Evolutionary conservation across 2,888 invertebrate genomes (phyloP).

Genomic region (Balanococcus diminutus): DNA sequence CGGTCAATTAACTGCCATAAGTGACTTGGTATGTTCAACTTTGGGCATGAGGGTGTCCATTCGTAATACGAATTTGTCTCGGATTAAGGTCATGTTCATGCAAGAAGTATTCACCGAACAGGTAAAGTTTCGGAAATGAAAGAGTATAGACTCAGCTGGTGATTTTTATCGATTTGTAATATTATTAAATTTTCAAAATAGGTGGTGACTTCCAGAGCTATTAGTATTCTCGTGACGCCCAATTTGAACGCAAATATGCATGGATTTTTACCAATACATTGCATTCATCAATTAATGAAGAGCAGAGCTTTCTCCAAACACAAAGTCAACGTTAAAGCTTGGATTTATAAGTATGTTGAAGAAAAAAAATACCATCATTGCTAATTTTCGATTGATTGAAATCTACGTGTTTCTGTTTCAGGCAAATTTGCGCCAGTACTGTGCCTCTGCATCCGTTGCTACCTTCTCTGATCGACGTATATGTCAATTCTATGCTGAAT

Average conservation of each 20-base stretch:
- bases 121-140: no score
- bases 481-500: slow-evolving; percentile 87
- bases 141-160: no score
- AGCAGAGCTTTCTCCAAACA: slow-evolving; percentile 94
- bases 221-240: slow-evolving; percentile 92
- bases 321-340: slow-evolving; percentile 92
- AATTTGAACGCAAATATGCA: slow-evolving; percentile 85
- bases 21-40: slow-evolving; percentile 91
- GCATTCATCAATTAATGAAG: slow-evolving; percentile 92
- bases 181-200: slow-evolving; percentile 58
- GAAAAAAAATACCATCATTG: neutral
- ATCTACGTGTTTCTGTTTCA: slow-evolving; percentile 58
- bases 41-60: slow-evolving; percentile 90
- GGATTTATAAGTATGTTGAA: slow-evolving; percentile 77
- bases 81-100: slow-evolving; percentile 92
- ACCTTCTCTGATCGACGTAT: slow-evolving; percentile 91
- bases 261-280: slow-evolving; percentile 93
- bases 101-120: slow-evolving; percentile 97
- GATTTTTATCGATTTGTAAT: neutral
- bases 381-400: neutral
- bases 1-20: slow-evolving; percentile 89
- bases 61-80: slow-evolving; percentile 81
- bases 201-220: slow-evolving; percentile 93
- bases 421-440: slow-evolving; percentile 85
- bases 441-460: slow-evolving; percentile 93